Evolutionary conservation across 2,797 vertebrate genomes (phyloP).

Genomic region (Notoglanidium macrostoma): DNA sequence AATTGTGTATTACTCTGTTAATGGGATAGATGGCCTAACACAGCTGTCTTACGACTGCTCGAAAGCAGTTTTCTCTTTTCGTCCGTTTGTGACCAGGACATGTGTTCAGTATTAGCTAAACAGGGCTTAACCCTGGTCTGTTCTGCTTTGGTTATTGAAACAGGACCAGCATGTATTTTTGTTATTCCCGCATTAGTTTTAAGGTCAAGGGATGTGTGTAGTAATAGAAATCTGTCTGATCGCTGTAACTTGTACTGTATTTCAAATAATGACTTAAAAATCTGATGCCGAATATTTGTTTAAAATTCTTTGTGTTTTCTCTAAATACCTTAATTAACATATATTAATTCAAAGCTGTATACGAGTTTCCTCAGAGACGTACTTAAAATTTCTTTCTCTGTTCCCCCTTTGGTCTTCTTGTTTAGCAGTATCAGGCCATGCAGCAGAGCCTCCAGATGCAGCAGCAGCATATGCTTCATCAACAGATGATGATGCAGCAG

Average conservation of each 20-base stretch:
- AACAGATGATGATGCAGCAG: conserved; percentile 83
- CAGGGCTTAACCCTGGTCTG: background rate
- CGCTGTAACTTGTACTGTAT: background rate
- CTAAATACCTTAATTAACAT: background rate
- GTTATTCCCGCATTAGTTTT: background rate
- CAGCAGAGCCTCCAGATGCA: conserved; percentile 65
- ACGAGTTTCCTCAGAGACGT: background rate
- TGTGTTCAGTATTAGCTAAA: conserved; percentile 11
- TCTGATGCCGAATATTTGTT: background rate
- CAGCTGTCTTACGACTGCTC: conserved; percentile 35
- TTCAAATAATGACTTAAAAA: background rate
- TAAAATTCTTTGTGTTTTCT: background rate
- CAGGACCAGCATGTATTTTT: background rate
- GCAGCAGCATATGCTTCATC: conserved; percentile 82
- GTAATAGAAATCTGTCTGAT: background rate
- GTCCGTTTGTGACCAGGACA: conserved; percentile 2
- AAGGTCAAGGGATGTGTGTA: background rate
- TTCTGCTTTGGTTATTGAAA: background rate
- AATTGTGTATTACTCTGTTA: conserved; percentile 32
- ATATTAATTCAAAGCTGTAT: background rate
- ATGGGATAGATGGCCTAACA: conserved; percentile 41
- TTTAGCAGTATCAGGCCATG: conserved; percentile 74
- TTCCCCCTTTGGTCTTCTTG: background rate
- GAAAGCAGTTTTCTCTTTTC: conserved; percentile 7
- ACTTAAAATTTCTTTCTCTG: background rate